Base-by-base conservation (phyloP, 2,113 vertebrate genomes). In the Aviceda subcristata region DNA sequence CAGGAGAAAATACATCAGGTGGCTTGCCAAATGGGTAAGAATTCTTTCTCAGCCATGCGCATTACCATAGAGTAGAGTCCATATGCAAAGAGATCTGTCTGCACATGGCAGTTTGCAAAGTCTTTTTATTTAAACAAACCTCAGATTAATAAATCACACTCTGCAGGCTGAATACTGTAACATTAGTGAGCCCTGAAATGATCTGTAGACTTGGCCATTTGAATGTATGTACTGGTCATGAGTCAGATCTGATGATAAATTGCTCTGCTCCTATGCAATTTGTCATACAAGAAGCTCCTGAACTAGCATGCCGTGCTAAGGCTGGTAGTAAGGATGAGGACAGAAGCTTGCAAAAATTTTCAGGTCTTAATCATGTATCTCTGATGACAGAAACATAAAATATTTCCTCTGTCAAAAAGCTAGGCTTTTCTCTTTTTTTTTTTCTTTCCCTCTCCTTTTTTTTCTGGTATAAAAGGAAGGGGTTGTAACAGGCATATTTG, bases 71-170 rank as follows among this genome's bases (percentile, higher is more conserved):
- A 43, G 21, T 63, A 51, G 22, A 68, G 45, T 53, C 14, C 27
- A 46, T 69, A 57, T 30, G 19, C 0, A 0, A 73, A 80, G 48
- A 51, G 38, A 73, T 80, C 59, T 60, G n/a, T 46, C 56, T 94
- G 63, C 46, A 75, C 9, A 10, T 48, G 45, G 51, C 56, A 78
- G 43, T 84, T 75, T 72, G 51, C 38, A 83, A 89, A 87, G 24
- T 86, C 48, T 88, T 24, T 92, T 94, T 96, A 66, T 95, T 89
- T 91, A 86, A 79, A 76, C n/a, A 92, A 83, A 86, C 32, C 51
- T 94, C 78, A 84, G 39, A 51, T 86, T 86, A 88, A 92, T 69
- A 81, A 95, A 90, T 79, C 69, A 62, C 50, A 63, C 8, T 90
- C 53, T 69, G 29, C 34, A 68, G 3, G 4, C 41, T 91, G 46